A percentile compares a stretch with the other conserved stretches of the same genome.
These are phyloP conservation scores for Emmelina monodactyla DNA, from an alignment of 2,888 invertebrate species.

Conservation along the genomic window DNA sequence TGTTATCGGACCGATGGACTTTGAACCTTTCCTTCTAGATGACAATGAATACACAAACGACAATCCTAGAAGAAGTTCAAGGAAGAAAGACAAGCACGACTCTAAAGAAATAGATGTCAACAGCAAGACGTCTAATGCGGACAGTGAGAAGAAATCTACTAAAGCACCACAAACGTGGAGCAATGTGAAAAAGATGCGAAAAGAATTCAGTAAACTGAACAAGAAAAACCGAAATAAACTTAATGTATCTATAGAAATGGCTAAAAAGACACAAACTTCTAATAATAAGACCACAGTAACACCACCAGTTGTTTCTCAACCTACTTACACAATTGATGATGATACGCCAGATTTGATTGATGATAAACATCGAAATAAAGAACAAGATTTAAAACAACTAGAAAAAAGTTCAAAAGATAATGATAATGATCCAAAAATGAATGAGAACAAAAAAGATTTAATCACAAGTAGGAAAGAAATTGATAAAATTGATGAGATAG, in stretches of 20 bases:
- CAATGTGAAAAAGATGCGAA: slow-evolving; percentile 53
- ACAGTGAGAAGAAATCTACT: slow-evolving; percentile 27
- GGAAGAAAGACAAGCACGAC: slow-evolving; percentile 33
- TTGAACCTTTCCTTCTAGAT: slow-evolving; percentile 31
- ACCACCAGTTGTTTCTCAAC: slow-evolving; percentile 2
- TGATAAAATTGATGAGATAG: slow-evolving; percentile 9
- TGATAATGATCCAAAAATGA: background rate
- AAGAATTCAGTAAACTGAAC: slow-evolving; percentile 48
- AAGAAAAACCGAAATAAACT: slow-evolving; percentile 45
- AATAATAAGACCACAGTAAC: slow-evolving; percentile 17
- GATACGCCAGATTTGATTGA: no score
- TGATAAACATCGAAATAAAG: no score
- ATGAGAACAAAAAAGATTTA: background rate
- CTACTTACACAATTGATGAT: background rate
- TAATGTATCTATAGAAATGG: slow-evolving; percentile 55
- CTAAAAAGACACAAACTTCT: slow-evolving; percentile 33
- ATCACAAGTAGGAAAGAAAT: slow-evolving; percentile 7
- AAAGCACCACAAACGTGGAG: slow-evolving; percentile 42
- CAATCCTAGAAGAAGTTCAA: slow-evolving; percentile 43
- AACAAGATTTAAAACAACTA: slow-evolving; percentile 10
- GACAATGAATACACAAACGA: slow-evolving; percentile 32
- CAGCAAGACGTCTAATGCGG: slow-evolving; percentile 25
- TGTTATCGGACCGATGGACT: slow-evolving; percentile 31
- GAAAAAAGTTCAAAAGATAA: slow-evolving; percentile 2
- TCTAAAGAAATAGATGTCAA: slow-evolving; percentile 19